Evolutionary conservation across 2,888 invertebrate species (phyloP), one percentile per base, ranked within the genome.

Genomic region (Ecdyonurus torrentis): DNA sequence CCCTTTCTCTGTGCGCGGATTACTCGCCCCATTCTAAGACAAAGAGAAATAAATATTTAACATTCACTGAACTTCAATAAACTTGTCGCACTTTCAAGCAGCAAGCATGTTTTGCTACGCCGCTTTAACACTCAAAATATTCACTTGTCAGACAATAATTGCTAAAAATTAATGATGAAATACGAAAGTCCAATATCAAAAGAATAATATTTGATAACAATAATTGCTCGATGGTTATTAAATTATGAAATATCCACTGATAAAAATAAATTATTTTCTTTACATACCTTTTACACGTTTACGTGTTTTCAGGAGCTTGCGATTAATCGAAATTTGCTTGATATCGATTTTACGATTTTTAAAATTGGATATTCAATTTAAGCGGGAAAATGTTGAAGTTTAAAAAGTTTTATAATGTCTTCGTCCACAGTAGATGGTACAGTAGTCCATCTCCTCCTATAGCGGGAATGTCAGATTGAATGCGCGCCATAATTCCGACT

Each of bases 1-100:
- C 99, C 99, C 82, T 99, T 99, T 87, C 99, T 91, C 80, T 99
- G 99, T 77, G 95, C 92, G 80, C 99, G 91, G 83, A 99, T 99
- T 72, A 99, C 98, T 78, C 99, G 94, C 84, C 99, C 99, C 99
- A 99, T 99, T 72, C 20, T 61, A 24, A n/a, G n/a, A n/a, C 2
- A 3, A 10, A 52, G 24, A 7, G 7, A 55, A n/a, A 55, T 10
- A 22, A 22, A 20, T 20, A 55, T 55, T 10, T n/a, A 20, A 55
- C 7, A 5, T 37, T 37, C 37, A 37, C 37, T 10, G 37, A 37
- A 37, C n/a, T n/a, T n/a, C n/a, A n/a, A n/a, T n/a, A n/a, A n/a
- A n/a, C n/a, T n/a, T n/a, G n/a, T n/a, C n/a, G n/a, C n/a, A n/a
- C n/a, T n/a, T n/a, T n/a, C n/a, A n/a, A n/a, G n/a, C n/a, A n/a